Conservation (phyloP, 2,797 vertebrate genomes). For the Vipera latastei region DNA sequence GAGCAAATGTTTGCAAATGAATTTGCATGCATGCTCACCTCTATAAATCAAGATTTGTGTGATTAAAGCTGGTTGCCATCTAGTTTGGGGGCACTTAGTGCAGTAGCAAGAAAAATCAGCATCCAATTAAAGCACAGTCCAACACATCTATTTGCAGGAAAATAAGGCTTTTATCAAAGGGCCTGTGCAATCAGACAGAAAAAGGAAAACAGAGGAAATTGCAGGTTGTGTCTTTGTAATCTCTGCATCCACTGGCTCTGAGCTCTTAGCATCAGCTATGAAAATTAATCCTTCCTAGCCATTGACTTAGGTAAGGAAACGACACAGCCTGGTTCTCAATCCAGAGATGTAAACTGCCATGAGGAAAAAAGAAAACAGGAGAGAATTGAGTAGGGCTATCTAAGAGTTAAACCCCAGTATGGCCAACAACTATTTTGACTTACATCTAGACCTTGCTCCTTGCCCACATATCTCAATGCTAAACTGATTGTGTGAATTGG, state of each 20-base stretch:
- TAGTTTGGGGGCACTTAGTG: not conserved
- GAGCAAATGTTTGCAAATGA: not conserved
- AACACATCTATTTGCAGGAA: not conserved
- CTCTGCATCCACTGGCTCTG: not conserved
- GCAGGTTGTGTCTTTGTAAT: not conserved
- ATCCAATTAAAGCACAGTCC: not conserved
- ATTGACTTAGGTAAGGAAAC: not conserved
- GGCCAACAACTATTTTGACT: not conserved
- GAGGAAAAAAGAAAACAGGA: not conserved
- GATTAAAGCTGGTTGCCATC: not conserved
- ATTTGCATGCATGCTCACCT: not conserved
- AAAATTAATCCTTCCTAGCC: not conserved
- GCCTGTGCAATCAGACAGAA: not conserved
- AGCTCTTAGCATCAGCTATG: not conserved
- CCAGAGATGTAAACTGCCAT: not conserved
- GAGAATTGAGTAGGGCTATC: not conserved
- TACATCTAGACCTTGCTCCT: slow-evolving; percentile 11
- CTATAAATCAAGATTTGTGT: not conserved
- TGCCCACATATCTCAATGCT: not conserved
- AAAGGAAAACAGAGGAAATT: not conserved
- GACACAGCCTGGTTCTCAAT: not conserved
- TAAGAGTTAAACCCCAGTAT: not conserved
- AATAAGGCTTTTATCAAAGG: not conserved
- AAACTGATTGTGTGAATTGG: not conserved
- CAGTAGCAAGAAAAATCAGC: not conserved